Conservation (phyloP, 2,888 invertebrate genomes). For the Xanthorhoe designata region DNA sequence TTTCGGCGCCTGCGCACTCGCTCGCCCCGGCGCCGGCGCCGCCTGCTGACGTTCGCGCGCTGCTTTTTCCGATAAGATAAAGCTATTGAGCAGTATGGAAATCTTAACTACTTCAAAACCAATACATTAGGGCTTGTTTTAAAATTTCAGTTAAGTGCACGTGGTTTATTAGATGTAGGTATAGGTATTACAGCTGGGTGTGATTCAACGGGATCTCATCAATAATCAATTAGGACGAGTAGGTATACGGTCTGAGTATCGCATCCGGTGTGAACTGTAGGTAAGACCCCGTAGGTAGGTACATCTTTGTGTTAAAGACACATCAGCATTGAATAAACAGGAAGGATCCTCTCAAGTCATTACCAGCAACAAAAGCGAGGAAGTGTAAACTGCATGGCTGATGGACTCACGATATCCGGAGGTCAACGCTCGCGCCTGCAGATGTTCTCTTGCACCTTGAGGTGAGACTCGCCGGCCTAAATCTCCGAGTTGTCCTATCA, state of each 20-base stretch:
- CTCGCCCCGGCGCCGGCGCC: slow-evolving; percentile 35
- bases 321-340: slow-evolving; percentile 16
- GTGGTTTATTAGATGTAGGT: neutral
- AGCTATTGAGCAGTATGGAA: slow-evolving; percentile 5
- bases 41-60: slow-evolving; percentile 48
- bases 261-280: neutral
- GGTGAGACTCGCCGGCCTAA: slow-evolving; percentile 1
- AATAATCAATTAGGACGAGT: neutral
- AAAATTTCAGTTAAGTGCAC: neutral
- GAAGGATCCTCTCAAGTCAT: slow-evolving; percentile 16
- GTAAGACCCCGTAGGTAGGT: neutral
- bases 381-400: slow-evolving; percentile 14
- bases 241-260: neutral
- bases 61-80: slow-evolving; percentile 6
- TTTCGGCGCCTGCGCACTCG: slow-evolving; percentile 43
- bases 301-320: neutral
- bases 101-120: neutral
- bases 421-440: slow-evolving; percentile 15
- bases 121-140: neutral
- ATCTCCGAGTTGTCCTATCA: neutral
- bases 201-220: neutral
- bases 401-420: slow-evolving; percentile 17
- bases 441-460: slow-evolving; percentile 4
- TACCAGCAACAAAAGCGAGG: slow-evolving; percentile 26
- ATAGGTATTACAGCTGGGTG: neutral